Conservation (phyloP, 2,888 invertebrate species). For the Hypomecis punctinalis region DNA sequence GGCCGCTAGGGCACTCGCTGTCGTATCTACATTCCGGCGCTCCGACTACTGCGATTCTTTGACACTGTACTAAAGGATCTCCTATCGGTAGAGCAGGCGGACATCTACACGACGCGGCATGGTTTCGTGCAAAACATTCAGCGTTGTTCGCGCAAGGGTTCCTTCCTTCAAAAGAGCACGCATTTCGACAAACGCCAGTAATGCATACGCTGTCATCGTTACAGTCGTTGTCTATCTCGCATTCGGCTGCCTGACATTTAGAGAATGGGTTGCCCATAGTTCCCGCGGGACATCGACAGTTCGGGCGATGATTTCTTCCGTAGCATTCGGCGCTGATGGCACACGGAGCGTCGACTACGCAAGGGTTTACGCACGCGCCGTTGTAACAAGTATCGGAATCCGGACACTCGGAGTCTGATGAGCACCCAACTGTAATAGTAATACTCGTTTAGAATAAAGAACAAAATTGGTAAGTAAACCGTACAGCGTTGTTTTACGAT, state of each 20-base stretch:
- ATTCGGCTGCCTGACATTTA: slow-evolving; percentile 91
- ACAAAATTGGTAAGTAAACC: neutral
- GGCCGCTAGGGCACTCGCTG: slow-evolving; percentile 91
- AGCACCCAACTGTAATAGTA: slow-evolving; percentile 89
- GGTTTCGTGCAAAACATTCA: slow-evolving; percentile 91
- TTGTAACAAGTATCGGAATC: slow-evolving; percentile 93
- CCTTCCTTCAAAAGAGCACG: slow-evolving; percentile 87
- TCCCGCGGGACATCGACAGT: slow-evolving; percentile 91
- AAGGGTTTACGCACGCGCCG: slow-evolving; percentile 92
- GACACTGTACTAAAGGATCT: slow-evolving; percentile 92
- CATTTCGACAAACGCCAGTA: slow-evolving; percentile 90
- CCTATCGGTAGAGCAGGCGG: slow-evolving; percentile 92
- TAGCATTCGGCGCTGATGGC: slow-evolving; percentile 94
- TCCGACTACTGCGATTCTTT: slow-evolving; percentile 76
- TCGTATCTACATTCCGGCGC: slow-evolving; percentile 91
- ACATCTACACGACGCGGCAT: slow-evolving; percentile 92
- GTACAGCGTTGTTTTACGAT: neutral
- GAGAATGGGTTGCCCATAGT: slow-evolving; percentile 92
- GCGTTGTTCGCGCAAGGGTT: slow-evolving; percentile 94
- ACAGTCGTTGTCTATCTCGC: slow-evolving; percentile 92
- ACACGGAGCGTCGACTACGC: slow-evolving; percentile 91
- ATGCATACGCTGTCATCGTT: slow-evolving; percentile 90
- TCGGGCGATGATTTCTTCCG: slow-evolving; percentile 91
- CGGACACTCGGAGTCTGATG: slow-evolving; percentile 92
- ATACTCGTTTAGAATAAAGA: neutral